Base-by-base conservation (phyloP, 2,888 invertebrate species). In the Argyresthia albistria region DNA sequence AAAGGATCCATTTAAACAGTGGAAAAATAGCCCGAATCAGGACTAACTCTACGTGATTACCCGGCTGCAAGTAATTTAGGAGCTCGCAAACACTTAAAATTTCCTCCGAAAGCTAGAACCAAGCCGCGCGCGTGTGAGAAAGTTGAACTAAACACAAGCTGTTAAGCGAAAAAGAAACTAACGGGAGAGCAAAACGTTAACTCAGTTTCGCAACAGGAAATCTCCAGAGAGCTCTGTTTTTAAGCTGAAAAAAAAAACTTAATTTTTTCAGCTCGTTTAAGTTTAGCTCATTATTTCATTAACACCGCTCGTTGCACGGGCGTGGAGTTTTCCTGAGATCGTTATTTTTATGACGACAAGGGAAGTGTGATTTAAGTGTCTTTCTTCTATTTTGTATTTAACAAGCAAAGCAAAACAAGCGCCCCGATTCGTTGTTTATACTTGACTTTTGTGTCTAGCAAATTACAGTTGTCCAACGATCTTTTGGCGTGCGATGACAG, bases 231-330 rank as follows among this genome's bases (percentile, higher is more conserved):
- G 78, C 64, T 62, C 73, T 74, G 79, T 80, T 82, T 82, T 80
- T 77, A 81, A 83, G 78, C 77, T 76, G 75, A 66, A 77, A 76
- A 66, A 77, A 76, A 74, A 82, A 82, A 83, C 79, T 80, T 81
- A 81, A 75, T 81, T 82, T 84, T 79, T 70, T 75, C 77, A 80
- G 83, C 79, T 81, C 75, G 79, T 80, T 83, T 74, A 76, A 81
- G 77, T 77, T 82, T 70, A 76, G 73, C 79, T 82, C 78, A 83
- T 82, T 83, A 82, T 80, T 81, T 80, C 73, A 81, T 82, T 80
- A 80, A 68, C 66, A 67, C 67, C 60, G 69, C 73, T 81, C 77
- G 76, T 2, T 25, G 25, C 25, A 6, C 72, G 70, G 65, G 58
- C 58, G 61, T 53, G 60, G 61, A 66, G 62, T 63, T 65, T 61